Evolutionary conservation across 2,888 invertebrate species (phyloP), one percentile per base, ranked within the genome.

Genomic region (Ceraclea dissimilis): DNA sequence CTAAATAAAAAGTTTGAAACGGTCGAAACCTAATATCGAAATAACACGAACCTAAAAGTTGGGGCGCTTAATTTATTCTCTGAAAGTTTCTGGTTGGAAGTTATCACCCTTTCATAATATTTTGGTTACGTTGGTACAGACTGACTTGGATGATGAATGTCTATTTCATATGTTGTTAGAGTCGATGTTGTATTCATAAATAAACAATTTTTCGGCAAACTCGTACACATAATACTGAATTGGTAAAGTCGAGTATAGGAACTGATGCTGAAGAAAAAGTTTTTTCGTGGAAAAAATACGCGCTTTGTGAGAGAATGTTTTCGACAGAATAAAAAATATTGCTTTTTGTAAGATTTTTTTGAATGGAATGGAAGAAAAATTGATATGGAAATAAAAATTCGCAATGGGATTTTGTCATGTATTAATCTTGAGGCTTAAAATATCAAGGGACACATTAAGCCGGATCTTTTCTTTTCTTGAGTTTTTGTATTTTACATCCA

Each of bases 21-120:
- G 20, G 46, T 46, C 20, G 46, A 52, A 59, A 61, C 55, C 61
- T 61, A 61, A 61, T 61, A 61, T 59, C 61, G 61, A 59, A 61
- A 61, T 57, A 61, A 61, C 59, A 56, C 57, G 57, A 59, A 52
- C 57, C 59, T 49, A 55, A 59, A 61, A 61, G 59, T 59, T 61
- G 51, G 52, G 18, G 16, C 26, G 51, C 53, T 46, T 59, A 59
- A 61, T 59, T 61, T 61, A 61, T 61, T 57, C 59, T 48, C 44
- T 18, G 34, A 54, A 54, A 60, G 58, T 53, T 60, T 60, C 56
- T 46, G 43, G 26, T 22, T 11, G 39, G 58, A 60, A 51, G 55
- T 61, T 58, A 31, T 44, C 51, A 56, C 57, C 59, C 51, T 56
- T 46, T 18, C 46, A 26, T 6, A 26, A 26, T 26, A 26, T 26